Evolutionary conservation across 2,888 invertebrate genomes (phyloP), one percentile per base, ranked within the genome.

Genomic region (Leptinotarsa rubiginosa): DNA sequence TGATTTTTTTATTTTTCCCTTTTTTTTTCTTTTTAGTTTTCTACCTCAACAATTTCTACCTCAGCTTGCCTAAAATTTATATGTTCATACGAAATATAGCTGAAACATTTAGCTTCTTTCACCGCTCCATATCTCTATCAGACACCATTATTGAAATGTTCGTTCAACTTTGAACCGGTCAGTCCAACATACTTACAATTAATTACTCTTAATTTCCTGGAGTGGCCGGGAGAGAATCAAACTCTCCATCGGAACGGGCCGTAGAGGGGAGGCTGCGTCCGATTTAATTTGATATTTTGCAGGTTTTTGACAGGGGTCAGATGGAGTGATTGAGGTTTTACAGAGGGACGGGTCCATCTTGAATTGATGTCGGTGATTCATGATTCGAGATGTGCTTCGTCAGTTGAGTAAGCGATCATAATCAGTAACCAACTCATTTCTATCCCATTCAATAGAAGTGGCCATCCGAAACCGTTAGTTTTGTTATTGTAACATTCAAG

Each of bases 151-250:
- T 76, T 71, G 76, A 71, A 71, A 69, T 69, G 69, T 65, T 47
- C 71, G 71, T 68, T 75, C 65, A 56, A 68, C 73, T 75, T 72
- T 73, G 47, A 72, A 64, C 70, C 71, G 75, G 65, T 72, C 69
- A 73, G 65, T 70, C 71, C 66, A 72, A 75, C 73, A 70, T 70
- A 79, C 78, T 79, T 78, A 78, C 72, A 72, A 70, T 74, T 79
- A 78, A 79, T 79, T 79, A 78, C 72, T 73, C 75, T 79, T 78
- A 78, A 79, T 79, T 77, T 76, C 72, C 73, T 78, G 77, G 77
- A 79, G 79, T 79, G 79, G 79, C 75, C 73, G 52, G 68, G 65
- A 71, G 50, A 62, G 65, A 70, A 22, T 47, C 65, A 59, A 59
- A 54, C 70, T 70, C 73, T 69, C 68, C 69, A 73, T 31, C 31